phyloP scores from a whole-genome alignment of 1,140 invertebrate genomes.

The Lasioglossum albipes region DNA sequence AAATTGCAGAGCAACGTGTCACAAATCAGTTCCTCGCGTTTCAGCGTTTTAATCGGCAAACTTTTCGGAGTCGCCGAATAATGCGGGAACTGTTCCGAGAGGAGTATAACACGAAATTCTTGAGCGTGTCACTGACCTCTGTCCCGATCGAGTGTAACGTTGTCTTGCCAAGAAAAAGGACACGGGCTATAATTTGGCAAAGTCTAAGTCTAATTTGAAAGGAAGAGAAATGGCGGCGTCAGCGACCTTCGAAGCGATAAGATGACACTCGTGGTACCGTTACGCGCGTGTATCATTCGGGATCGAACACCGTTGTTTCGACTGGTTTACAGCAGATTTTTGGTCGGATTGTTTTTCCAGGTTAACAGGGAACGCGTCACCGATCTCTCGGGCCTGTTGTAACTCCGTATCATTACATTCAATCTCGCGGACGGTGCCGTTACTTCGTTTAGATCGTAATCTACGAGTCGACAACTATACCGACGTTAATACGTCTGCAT shows the following conservation, averaged over 20 bases:
- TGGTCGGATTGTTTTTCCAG: not conserved
- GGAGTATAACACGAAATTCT: no score
- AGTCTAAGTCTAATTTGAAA: not conserved
- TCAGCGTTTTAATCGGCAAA: no score
- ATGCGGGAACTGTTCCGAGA: no score
- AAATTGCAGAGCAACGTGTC: no score
- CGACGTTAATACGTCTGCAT: not conserved
- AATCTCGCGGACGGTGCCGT: not conserved
- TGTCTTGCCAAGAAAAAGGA: not conserved
- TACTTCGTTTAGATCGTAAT: slow-evolving; percentile 12
- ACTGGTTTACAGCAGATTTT: not conserved
- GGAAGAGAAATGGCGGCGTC: not conserved
- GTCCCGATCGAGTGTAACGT: no score
- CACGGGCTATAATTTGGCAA: not conserved
- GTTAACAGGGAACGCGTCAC: not conserved
- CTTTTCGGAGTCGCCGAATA: no score
- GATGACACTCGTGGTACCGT: slow-evolving; percentile 9
- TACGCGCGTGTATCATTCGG: not conserved
- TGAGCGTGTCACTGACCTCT: no score
- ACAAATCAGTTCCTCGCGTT: no score
- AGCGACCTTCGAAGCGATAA: not conserved
- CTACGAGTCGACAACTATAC: not conserved
- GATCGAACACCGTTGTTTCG: not conserved
- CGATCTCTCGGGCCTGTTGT: not conserved
- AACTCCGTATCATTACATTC: not conserved